Conservation (phyloP, 2,888 invertebrate species). For the Rhagonycha lutea region DNA sequence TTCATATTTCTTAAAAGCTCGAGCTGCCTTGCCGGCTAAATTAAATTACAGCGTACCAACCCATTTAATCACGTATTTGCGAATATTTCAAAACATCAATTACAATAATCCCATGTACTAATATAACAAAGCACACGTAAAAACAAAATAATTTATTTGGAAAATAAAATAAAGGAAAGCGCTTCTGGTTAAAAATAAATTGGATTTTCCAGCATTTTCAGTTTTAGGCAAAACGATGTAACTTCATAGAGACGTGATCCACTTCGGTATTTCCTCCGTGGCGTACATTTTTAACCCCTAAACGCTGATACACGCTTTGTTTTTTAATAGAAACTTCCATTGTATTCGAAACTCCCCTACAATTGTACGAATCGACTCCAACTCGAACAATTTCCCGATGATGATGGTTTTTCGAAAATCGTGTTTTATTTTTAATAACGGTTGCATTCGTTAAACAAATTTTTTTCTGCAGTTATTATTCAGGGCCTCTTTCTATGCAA, state of each 20-base stretch:
- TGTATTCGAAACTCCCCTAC: neutral
- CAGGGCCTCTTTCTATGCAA: slow-evolving; percentile 15
- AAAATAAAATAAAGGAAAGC: neutral
- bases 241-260: neutral
- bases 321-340: neutral
- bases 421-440: neutral
- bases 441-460: neutral
- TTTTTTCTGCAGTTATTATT: neutral
- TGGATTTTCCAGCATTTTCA: neutral
- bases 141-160: neutral
- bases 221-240: neutral
- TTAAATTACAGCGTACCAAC: neutral
- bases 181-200: neutral
- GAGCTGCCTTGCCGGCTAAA: neutral
- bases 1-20: neutral
- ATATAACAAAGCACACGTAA: neutral
- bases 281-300: neutral
- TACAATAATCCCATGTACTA: neutral
- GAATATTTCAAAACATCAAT: neutral
- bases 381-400: neutral
- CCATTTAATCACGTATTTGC: neutral
- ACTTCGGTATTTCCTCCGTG: neutral
- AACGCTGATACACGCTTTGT: neutral
- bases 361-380: neutral
- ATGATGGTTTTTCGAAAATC: neutral